These are phyloP conservation scores for Rousettus leschenaultii DNA, from an alignment of 2,113 vertebrate genomes.

Conservation along the genomic window DNA sequence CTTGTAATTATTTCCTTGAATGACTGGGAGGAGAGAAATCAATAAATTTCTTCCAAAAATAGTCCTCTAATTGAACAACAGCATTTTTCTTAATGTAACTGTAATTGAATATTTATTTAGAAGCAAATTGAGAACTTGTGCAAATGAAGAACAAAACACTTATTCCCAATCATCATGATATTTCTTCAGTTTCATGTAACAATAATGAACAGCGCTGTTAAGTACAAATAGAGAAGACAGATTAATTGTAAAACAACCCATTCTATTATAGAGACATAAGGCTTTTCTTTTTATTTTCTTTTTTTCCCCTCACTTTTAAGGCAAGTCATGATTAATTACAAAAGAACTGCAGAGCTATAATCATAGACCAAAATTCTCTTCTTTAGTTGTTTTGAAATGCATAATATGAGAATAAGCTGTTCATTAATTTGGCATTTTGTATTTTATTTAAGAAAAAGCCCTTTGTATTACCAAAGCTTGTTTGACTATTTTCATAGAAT, in stretches of 20 bases:
- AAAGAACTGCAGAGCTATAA: constrained; percentile 44
- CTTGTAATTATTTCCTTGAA: constrained; percentile 11
- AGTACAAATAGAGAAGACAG: constrained; percentile 34
- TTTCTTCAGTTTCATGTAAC: constrained; percentile 37
- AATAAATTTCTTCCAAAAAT: constrained; percentile 20
- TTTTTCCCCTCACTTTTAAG: neutral
- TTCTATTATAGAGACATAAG: neutral
- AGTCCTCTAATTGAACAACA: neutral
- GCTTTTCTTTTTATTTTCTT: neutral
- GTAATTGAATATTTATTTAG: constrained; percentile 50
- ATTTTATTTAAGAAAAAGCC: constrained; percentile 21
- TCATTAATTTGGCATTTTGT: constrained; percentile 37
- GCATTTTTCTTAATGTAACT: constrained; percentile 33
- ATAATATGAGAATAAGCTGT: constrained; percentile 52
- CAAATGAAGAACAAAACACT: neutral
- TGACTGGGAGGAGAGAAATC: neutral
- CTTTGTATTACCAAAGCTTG: constrained; percentile 28
- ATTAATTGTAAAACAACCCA: constrained; percentile 34
- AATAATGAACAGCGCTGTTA: constrained; percentile 41
- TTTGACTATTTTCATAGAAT: constrained; percentile 51
- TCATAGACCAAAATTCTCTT: constrained; percentile 45
- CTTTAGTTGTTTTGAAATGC: constrained; percentile 43
- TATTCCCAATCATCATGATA: neutral
- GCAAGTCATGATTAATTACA: constrained; percentile 49
- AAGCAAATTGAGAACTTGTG: constrained; percentile 43